Evolutionary conservation across 2,797 vertebrate species (phyloP).

Genomic region (Tolypeutes matacus): DNA sequence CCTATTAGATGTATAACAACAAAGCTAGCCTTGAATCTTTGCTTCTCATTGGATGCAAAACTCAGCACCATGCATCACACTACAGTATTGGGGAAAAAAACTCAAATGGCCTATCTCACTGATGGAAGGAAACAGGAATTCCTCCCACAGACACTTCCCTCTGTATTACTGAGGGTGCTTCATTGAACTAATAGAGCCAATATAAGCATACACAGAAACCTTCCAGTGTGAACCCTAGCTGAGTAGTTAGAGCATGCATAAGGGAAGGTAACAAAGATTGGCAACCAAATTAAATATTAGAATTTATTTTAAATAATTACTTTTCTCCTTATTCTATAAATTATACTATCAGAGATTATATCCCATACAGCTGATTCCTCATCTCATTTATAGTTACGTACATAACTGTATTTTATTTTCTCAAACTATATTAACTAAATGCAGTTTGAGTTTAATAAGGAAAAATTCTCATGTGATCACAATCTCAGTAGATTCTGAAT

Average conservation of each 20-base stretch:
- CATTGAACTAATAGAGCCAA: neutral
- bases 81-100: neutral
- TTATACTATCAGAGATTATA: neutral
- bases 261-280: neutral
- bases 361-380: neutral
- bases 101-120: neutral
- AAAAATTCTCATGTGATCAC: neutral
- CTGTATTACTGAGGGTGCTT: neutral
- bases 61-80: neutral
- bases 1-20: neutral
- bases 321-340: neutral
- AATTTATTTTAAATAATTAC: neutral
- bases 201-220: neutral
- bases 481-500: conserved; percentile 3
- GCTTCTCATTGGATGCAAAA: neutral
- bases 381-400: neutral
- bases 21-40: conserved; percentile 32
- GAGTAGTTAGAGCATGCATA: neutral
- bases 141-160: neutral
- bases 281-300: neutral
- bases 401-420: conserved; percentile 27
- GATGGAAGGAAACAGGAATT: neutral
- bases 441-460: neutral
- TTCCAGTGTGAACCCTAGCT: neutral
- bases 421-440: conserved; percentile 26